Evolutionary conservation across 2,797 vertebrate species (phyloP).

Genomic region (Ctenosaura bakeri): DNA sequence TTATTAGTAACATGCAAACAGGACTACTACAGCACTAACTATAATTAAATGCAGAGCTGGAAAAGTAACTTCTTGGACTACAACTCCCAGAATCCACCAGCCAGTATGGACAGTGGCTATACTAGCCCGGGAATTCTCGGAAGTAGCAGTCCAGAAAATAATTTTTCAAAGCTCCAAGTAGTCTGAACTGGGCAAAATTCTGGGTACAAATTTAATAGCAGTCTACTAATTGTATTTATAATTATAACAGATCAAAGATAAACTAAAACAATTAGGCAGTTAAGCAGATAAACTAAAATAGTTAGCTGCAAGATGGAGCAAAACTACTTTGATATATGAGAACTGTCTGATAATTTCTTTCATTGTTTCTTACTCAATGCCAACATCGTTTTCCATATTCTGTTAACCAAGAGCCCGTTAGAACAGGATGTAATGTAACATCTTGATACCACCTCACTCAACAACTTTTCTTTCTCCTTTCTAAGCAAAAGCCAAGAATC

Average conservation of each 20-base stretch:
- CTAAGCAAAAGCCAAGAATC: conserved; percentile 46
- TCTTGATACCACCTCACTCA: background rate
- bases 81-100: no score
- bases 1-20: background rate
- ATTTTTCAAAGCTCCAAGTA: no score
- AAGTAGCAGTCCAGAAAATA: no score
- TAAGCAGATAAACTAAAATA: background rate
- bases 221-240: no score
- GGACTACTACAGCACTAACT: background rate
- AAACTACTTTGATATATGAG: background rate
- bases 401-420: conserved; percentile 40
- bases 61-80: no score
- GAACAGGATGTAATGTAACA: conserved; percentile 44
- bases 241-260: background rate
- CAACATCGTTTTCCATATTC: conserved; percentile 27
- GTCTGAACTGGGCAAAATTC: background rate
- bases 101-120: no score
- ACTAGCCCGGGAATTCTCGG: no score
- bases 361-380: conserved; percentile 4
- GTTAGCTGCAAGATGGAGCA: background rate
- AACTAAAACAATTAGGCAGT: background rate
- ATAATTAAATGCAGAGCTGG: background rate
- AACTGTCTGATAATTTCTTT: conserved; percentile 20
- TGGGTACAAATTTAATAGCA: no score
- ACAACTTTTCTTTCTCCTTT: conserved; percentile 25